Base-by-base conservation (phyloP, 2,888 invertebrate genomes). In the Steromphala cineraria region DNA sequence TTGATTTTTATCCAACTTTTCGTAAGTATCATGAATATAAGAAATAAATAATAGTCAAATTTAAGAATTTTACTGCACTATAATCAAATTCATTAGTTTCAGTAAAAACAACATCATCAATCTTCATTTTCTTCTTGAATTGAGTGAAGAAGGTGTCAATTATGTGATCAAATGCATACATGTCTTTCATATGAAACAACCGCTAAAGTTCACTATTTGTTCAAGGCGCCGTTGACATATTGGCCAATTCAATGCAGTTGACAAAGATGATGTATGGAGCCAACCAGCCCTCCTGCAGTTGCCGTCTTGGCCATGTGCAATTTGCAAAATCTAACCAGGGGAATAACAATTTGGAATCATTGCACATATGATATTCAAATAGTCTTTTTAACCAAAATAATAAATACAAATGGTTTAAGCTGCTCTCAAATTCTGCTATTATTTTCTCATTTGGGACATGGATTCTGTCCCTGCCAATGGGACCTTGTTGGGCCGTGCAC, bases 331-430 rank as follows among this genome's bases (percentile, higher is more conserved):
- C 40, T 31, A 19, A 24, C 62, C 28, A 28, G 62, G 28, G 28
- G 36, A 36, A 71, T 71, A 71, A 71, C 71, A 71, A 71, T 71
- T 71, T 71, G 71, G 36, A 71, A 36, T 36, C 71, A 40, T 36
- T 71, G 71, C 71, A 40, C 71, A 71, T 71, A 24, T n/a, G n/a
- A 71, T 71, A 71, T 71, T 71, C 71, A 71, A 40, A 71, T 31
- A 71, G 71, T n/a, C n/a, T 31, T 71, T 71, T 56, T 56, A 19
- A 19, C 71, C 36, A 5, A 36, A 31, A 71, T 71, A 71, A 71
- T 71, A 71, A 71, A 71, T 71, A 71, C 36, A 71, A 71, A 71
- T 71, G 40, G 36, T 71, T 62, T 62, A 28, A 62, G 62, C 28
- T 62, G 62, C 36, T 71, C 36, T 71, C 71, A 19, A 36, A 71